A percentile compares a stretch with the other conserved stretches of the same genome.
Evolutionary conservation across 2,113 vertebrate genomes (phyloP).

Genomic region (Phrynosoma blainvillii): DNA sequence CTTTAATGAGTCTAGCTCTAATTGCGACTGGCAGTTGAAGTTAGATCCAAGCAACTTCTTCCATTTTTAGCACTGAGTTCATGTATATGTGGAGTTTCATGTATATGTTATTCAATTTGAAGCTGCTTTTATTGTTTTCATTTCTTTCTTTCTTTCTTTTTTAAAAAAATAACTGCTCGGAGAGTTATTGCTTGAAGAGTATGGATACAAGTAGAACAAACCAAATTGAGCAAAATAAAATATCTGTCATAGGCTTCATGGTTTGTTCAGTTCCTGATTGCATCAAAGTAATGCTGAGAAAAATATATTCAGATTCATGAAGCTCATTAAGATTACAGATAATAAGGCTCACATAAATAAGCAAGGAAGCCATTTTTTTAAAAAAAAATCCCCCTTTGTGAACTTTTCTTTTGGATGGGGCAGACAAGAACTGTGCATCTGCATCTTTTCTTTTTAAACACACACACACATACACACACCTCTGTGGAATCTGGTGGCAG

Average conservation of each 20-base stretch:
- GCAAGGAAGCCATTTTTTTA: accelerated
- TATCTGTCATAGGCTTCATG: too few species aligned
- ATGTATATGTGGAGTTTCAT: too few species aligned
- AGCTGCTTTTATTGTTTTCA: too few species aligned
- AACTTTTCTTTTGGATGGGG: neutral
- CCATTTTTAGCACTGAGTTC: too few species aligned
- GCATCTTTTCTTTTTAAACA: conserved; percentile 1
- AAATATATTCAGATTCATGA: neutral
- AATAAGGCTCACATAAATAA: neutral
- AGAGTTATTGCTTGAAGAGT: too few species aligned
- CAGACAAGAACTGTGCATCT: conserved; percentile 16
- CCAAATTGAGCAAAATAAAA: neutral
- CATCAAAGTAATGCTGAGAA: neutral
- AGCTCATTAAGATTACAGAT: neutral
- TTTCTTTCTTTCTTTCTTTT: too few species aligned
- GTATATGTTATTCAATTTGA: too few species aligned
- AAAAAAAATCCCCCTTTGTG: neutral
- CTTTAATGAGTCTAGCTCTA: too few species aligned
- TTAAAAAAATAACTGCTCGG: too few species aligned
- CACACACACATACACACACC: conserved; percentile 37
- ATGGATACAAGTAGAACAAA: neutral
- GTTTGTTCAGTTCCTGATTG: neutral
- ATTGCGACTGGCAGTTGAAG: too few species aligned
- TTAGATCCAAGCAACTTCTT: too few species aligned
- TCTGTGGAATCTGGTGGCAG: conserved; percentile 40